These are phyloP conservation scores for Thamnaconus septentrionalis DNA, from an alignment of 2,113 vertebrate species.

Conservation along the genomic window DNA sequence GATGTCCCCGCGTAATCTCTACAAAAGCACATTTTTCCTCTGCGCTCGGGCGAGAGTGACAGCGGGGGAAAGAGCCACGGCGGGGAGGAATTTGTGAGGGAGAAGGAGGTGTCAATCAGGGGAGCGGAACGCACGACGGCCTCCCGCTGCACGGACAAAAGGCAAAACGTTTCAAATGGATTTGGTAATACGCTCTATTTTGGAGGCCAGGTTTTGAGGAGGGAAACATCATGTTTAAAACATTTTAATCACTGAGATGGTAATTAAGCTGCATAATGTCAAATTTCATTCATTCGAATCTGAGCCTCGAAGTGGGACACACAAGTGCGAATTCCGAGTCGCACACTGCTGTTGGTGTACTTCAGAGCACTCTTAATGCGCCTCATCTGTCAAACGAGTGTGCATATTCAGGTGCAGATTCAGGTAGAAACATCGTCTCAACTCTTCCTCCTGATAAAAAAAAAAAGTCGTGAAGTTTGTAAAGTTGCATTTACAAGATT, in stretches of 20 bases:
- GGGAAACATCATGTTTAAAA: constrained; percentile 41
- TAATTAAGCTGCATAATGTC: constrained; percentile 44
- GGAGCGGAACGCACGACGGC: constrained; percentile 20
- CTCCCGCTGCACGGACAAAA: constrained; percentile 15
- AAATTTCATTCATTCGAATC: background rate
- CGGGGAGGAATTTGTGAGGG: constrained; percentile 44
- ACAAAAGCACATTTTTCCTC: constrained; percentile 40
- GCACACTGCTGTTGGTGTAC: no score
- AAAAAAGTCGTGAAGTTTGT: no score
- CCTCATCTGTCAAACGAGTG: no score
- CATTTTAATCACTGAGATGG: constrained; percentile 45
- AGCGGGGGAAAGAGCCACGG: constrained; percentile 39
- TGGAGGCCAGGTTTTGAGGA: constrained; percentile 15
- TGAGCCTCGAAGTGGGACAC: background rate
- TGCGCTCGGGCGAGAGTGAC: constrained; percentile 37
- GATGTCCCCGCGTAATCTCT: constrained; percentile 52
- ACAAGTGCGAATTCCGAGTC: no score
- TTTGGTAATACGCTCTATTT: constrained; percentile 35
- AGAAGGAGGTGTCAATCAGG: constrained; percentile 44
- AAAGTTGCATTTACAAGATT: no score
- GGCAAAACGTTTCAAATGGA: constrained; percentile 31
- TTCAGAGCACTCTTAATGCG: no score
- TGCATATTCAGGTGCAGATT: no score
- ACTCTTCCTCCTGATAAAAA: no score
- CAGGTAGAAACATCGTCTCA: no score